Conservation (phyloP, 1,140 invertebrate species). For the Leptopilina boulardi region DNA sequence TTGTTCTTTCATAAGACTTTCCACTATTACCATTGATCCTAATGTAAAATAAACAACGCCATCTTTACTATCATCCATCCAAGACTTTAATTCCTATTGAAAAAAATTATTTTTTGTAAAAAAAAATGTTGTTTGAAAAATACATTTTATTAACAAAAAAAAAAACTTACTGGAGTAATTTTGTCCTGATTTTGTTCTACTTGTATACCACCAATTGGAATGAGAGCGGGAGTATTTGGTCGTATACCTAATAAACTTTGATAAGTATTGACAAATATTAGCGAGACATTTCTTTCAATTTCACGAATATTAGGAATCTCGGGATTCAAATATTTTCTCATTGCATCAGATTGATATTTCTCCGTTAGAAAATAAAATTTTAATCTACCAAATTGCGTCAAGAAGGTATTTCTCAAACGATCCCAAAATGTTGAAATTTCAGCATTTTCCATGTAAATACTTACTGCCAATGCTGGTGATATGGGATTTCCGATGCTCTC, state of each 20-base stretch:
- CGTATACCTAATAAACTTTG: slow-evolving; percentile 59
- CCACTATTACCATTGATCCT: slow-evolving; percentile 83
- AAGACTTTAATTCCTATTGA: slow-evolving; percentile 79
- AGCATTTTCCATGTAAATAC: background rate
- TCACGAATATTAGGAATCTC: slow-evolving; percentile 60
- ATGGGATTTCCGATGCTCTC: slow-evolving; percentile 69
- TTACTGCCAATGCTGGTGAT: slow-evolving; percentile 68
- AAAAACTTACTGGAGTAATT: slow-evolving; percentile 47
- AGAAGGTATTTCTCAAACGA: slow-evolving; percentile 67
- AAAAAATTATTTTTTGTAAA: too few species aligned
- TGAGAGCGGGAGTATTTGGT: slow-evolving; percentile 66
- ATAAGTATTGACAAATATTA: slow-evolving; percentile 65
- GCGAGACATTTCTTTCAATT: slow-evolving; percentile 68
- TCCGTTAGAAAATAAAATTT: slow-evolving; percentile 51
- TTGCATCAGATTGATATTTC: background rate
- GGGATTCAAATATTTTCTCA: background rate
- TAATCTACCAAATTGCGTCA: slow-evolving; percentile 36
- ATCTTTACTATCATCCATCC: slow-evolving; percentile 80
- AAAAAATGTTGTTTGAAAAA: too few species aligned
- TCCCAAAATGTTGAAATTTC: slow-evolving; percentile 43
- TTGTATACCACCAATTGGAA: slow-evolving; percentile 80
- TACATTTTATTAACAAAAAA: slow-evolving; percentile 61
- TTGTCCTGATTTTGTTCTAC: slow-evolving; percentile 49
- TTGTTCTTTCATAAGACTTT: slow-evolving; percentile 70
- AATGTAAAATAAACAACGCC: slow-evolving; percentile 85